Evolutionary conservation across 1,140 invertebrate genomes (phyloP), one percentile per base, ranked within the genome.

Genomic region (Holotrichia oblita): DNA sequence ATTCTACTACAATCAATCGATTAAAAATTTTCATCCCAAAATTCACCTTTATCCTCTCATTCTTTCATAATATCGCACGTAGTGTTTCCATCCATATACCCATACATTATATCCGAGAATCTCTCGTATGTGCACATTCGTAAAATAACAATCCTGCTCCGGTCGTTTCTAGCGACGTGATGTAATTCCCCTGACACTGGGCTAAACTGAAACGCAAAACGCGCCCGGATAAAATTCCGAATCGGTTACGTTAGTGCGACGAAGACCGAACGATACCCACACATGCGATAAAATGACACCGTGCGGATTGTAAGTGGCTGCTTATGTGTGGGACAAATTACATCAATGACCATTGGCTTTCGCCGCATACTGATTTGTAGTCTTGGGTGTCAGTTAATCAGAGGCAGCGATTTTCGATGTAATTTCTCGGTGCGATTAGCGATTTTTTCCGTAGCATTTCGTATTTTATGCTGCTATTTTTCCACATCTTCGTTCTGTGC

Each of bases 301-400:
- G 14, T 20, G 27, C 17, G 22, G 61, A 69, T 34, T 34, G 61
- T 69, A 69, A 69, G 61, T 69, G 61, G 61, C 61, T 69, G 24
- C 61, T 69, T 69, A 69, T 69, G 61, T 69, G 61, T 69, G 27
- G 22, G 61, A 69, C 61, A 69, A 69, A 69, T 69, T 69, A 69
- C 61, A 34, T 69, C 17, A 69, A 69, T 69, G 61, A 69, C 61
- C 61, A 34, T 69, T 69, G 61, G 22, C 22, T 69, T 69, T 69
- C 22, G 61, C 61, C 22, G 61, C 61, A 69, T 34, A 69, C 61
- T 69, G 61, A 69, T 69, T 69, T 69, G 61, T 69, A 69, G 61
- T 69, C 61, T 69, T 69, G 61, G 61, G 61, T 69, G 61, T 69
- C 61, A 69, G 61, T 69, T 69, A 69, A 69, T 69, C 61, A 69